Conservation (phyloP, 2,113 vertebrate species). For the Prionailurus bengalensis region DNA sequence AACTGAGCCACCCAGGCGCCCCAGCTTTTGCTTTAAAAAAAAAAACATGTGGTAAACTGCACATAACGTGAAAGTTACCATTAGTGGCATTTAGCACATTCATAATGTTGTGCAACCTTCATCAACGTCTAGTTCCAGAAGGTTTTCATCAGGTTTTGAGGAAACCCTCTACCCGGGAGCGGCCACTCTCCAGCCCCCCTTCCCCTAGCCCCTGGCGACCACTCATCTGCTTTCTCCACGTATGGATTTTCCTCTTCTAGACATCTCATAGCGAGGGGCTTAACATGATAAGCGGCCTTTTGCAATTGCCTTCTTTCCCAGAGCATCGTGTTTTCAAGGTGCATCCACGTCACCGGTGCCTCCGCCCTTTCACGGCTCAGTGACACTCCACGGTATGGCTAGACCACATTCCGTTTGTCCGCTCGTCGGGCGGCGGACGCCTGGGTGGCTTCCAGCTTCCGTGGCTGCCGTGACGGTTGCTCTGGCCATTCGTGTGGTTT, state of each 20-base stretch:
- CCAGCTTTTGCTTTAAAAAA: no score
- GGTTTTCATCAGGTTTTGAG: not conserved
- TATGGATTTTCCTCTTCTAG: not conserved
- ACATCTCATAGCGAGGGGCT: rapidly evolving
- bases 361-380: not conserved
- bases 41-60: not conserved
- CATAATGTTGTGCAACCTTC: rapidly evolving
- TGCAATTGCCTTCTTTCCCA: not conserved
- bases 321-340: rapidly evolving
- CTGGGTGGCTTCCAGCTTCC: no score
- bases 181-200: no score
- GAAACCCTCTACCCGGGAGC: rapidly evolving
- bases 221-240: not conserved
- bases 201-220: not conserved
- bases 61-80: no score
- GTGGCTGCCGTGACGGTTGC: rapidly evolving
- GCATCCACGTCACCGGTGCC: rapidly evolving
- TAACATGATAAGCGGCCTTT: not conserved
- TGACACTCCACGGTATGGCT: rapidly evolving
- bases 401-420: rapidly evolving
- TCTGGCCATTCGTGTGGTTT: rapidly evolving
- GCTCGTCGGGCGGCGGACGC: rapidly evolving
- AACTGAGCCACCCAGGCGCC: no score
- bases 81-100: not conserved
- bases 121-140: not conserved